phyloP scores from a whole-genome alignment of 2,797 vertebrate species.

The Corythornis leucogaster region DNA sequence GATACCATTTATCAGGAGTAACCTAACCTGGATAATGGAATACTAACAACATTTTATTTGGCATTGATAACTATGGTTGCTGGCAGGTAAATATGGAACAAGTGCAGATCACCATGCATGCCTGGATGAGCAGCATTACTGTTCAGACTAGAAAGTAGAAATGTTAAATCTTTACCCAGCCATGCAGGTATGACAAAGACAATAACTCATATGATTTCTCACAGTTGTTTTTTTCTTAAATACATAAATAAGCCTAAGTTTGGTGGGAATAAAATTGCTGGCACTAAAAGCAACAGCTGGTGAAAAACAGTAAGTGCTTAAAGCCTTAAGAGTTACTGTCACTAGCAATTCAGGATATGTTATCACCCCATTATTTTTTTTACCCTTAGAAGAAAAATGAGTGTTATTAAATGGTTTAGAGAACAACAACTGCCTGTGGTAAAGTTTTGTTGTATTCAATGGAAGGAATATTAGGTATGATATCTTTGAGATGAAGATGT shows the following conservation, averaged over 20 bases:
- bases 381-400: background rate
- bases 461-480: background rate
- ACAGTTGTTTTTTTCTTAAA: background rate
- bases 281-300: slow-evolving; percentile 26
- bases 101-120: background rate
- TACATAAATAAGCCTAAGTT: background rate
- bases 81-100: background rate
- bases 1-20: background rate
- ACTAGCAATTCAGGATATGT: slow-evolving; percentile 26
- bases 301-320: slow-evolving; percentile 4
- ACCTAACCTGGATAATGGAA: accelerated
- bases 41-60: background rate
- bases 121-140: accelerated
- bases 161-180: background rate
- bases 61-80: accelerated
- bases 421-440: background rate
- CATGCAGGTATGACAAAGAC: background rate
- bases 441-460: background rate
- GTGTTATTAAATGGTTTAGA: slow-evolving; percentile 19
- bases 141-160: background rate
- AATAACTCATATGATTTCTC: background rate
- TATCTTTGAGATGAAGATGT: background rate
- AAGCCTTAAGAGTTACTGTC: slow-evolving; percentile 9
- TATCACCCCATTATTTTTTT: slow-evolving; percentile 28
- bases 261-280: background rate